Base-by-base conservation (phyloP, 2,113 vertebrate species). In the Scortum barcoo region DNA sequence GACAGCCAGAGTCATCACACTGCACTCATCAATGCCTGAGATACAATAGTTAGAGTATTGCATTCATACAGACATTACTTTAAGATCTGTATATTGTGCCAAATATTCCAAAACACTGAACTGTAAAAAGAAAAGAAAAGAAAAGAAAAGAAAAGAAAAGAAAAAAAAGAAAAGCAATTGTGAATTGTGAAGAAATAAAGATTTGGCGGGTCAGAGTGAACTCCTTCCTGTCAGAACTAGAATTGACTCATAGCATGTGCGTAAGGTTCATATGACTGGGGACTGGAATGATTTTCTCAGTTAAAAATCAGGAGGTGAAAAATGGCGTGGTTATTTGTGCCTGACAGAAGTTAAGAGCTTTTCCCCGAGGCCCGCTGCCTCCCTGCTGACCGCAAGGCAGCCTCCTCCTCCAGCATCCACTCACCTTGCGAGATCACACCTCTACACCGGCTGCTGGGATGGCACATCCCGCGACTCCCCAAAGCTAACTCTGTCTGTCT, bases 301-400 rank as follows among this genome's bases (percentile, higher is more conserved):
- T 95, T 94, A 88, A 94, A 95, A 94, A 95, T 93, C 91, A 89
- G 89, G 86, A 88, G 89, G 94, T 95, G 95, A 96, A 95, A 96
- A 95, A 96, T 95, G 93, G 94, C 76, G 67, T 92, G 93, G 93
- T 95, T 95, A 95, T 95, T 95, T 95, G 94, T 95, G 92, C 94
- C 93, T 95, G 95, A 95, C 95, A 96, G 95, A 95, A 95, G 95
- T 95, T 95, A 96, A 95, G 94, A 95, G 95, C 93, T 93, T 95
- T 91, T 95, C 95, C 95, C 95, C 51, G 87, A 90, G 94, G 94
- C 93, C 91, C 80, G 12, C 81, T 70, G 93, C 80, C 91, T 95
- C 95, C 95, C 95, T 58, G 89, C 92, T 95, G 95, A 95, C 95
- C 93, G 83, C 84, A 62, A 94, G 92, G 80, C 88, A 92, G 92